phyloP scores from a whole-genome alignment of 2,113 vertebrate species.

The Pterocles burchelli region DNA sequence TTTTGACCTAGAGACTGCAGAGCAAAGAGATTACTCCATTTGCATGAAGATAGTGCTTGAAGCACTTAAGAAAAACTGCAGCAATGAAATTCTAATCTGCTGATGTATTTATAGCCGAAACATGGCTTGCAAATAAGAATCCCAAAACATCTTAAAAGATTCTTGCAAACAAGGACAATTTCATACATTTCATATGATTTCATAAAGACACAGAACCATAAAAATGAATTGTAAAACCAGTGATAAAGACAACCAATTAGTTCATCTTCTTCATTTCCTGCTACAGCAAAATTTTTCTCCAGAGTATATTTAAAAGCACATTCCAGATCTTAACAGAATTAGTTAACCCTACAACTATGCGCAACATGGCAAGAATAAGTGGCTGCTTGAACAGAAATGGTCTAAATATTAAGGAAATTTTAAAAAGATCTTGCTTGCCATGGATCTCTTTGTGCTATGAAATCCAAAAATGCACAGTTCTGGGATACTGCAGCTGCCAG shows the following conservation, averaged over 20 bases:
- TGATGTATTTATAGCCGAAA: slow-evolving; percentile 6
- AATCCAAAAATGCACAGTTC: slow-evolving; percentile 16
- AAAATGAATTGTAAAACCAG: background rate
- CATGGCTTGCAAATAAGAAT: background rate
- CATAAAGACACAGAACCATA: slow-evolving; percentile 32
- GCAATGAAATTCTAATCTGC: slow-evolving; percentile 15
- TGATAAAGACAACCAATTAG: slow-evolving; percentile 42
- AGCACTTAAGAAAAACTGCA: background rate
- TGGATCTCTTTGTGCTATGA: background rate
- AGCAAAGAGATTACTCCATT: slow-evolving; percentile 11
- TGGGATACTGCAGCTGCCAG: background rate
- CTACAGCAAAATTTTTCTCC: background rate
- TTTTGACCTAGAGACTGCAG: background rate
- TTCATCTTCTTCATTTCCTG: slow-evolving; percentile 54
- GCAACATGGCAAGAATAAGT: background rate
- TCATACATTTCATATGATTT: slow-evolving; percentile 57
- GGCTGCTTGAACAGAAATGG: background rate
- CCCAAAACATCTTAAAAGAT: slow-evolving; percentile 2
- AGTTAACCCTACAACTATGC: slow-evolving; percentile 31
- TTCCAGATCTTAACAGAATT: slow-evolving; percentile 32
- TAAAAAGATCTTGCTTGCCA: background rate
- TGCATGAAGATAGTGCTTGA: slow-evolving; percentile 9
- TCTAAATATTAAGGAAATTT: background rate
- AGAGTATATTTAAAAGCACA: slow-evolving; percentile 35
- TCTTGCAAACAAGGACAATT: slow-evolving; percentile 19